Evolutionary conservation across 2,797 vertebrate genomes (phyloP).

Genomic region (Calcarius lapponicus): DNA sequence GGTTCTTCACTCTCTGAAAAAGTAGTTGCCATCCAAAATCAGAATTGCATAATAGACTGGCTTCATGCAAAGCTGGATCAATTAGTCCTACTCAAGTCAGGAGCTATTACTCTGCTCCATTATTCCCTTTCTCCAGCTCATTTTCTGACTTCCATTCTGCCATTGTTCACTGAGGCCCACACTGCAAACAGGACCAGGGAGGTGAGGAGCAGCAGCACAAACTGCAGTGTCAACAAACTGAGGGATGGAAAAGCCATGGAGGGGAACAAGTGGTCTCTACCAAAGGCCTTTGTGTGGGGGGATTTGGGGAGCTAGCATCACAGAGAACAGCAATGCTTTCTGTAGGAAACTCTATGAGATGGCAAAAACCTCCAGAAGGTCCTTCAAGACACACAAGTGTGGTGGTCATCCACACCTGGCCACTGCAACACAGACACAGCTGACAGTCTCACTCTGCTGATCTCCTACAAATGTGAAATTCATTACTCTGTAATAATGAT

Average conservation of each 20-base stretch:
- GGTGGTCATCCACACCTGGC: neutral
- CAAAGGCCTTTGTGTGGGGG: accelerated
- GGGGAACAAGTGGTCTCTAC: neutral
- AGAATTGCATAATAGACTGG: neutral
- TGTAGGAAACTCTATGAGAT: neutral
- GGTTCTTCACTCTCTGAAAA: neutral
- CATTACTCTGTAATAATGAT: neutral
- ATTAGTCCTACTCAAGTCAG: neutral
- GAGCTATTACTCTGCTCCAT: neutral
- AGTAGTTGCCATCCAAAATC: neutral
- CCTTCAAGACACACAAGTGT: neutral
- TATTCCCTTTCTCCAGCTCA: neutral
- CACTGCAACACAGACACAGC: neutral
- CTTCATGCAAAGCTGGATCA: neutral
- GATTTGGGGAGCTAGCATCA: neutral
- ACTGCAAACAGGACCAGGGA: neutral
- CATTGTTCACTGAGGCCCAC: neutral
- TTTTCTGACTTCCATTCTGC: neutral
- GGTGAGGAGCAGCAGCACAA: neutral
- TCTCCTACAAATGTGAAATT: neutral
- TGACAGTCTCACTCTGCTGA: neutral
- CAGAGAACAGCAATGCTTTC: neutral
- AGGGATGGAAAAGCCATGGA: neutral
- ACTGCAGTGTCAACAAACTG: neutral
- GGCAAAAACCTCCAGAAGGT: neutral